Percentiles rank a stretch among this genome's conserved stretches.
These are phyloP conservation scores for Dichetophora obliterata DNA, from an alignment of 2,888 invertebrate genomes.

Conservation along the genomic window DNA sequence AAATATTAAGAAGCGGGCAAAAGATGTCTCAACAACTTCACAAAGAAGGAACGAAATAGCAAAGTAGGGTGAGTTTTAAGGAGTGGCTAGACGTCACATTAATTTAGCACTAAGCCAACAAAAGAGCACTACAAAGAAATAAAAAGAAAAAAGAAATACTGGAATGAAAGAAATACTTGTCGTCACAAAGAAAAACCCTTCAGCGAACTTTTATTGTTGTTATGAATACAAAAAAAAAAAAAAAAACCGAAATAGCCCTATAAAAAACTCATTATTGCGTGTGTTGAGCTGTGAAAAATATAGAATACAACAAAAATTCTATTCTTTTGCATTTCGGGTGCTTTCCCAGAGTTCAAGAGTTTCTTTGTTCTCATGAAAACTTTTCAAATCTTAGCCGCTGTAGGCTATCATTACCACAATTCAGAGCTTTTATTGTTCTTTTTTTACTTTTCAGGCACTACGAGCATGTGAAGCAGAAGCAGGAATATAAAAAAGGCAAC, in stretches of 20 bases:
- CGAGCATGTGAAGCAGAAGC: too few species aligned
- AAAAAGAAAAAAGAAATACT: not conserved
- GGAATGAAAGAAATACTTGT: not conserved
- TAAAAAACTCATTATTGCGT: constrained; percentile 1
- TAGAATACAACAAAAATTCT: not conserved
- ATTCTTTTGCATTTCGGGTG: not conserved
- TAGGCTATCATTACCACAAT: constrained; percentile 8
- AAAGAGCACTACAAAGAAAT: not conserved
- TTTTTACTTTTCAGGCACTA: too few species aligned
- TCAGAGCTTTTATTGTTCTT: not conserved
- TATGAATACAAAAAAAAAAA: not conserved
- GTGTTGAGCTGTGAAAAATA: not conserved
- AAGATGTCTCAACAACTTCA: too few species aligned
- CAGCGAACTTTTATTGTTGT: not conserved
- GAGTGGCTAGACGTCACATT: too few species aligned
- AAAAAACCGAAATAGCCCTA: not conserved
- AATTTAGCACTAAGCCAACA: too few species aligned
- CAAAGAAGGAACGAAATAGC: too few species aligned
- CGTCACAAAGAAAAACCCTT: too few species aligned
- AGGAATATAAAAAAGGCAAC: too few species aligned
- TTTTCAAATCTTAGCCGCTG: not conserved
- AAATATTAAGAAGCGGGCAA: too few species aligned
- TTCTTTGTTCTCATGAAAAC: not conserved
- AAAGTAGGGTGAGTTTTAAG: too few species aligned
- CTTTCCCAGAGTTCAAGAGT: not conserved